Percentiles rank a stretch among this genome's conserved stretches.
These are phyloP conservation scores for Motacilla tschutschensis DNA, from an alignment of 2,113 vertebrate species.

Conservation along the genomic window DNA sequence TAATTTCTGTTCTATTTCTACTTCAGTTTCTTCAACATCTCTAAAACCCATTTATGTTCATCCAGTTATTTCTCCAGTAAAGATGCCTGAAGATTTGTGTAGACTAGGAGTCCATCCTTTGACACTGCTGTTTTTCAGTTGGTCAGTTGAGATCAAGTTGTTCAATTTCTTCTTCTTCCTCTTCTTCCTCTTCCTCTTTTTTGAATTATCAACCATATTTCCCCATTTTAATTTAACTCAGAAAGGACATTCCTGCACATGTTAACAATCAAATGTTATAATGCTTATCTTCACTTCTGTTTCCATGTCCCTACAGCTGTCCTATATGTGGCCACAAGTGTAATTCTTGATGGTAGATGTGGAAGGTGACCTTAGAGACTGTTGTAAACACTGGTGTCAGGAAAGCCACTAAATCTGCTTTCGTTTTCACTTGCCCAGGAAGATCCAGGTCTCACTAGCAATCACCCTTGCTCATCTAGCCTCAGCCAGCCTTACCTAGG, in stretches of 20 bases:
- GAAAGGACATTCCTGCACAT: not conserved
- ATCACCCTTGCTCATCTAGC: not conserved
- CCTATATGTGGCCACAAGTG: rapidly evolving
- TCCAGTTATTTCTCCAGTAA: not conserved
- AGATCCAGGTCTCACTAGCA: not conserved
- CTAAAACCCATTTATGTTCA: not conserved
- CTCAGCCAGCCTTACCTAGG: not conserved
- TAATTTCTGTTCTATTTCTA: not conserved
- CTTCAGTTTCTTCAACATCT: not conserved
- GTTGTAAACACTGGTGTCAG: not conserved
- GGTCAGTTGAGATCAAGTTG: not conserved
- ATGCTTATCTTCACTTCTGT: not conserved
- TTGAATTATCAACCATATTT: rapidly evolving
- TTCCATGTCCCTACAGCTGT: not conserved
- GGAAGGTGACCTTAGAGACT: not conserved
- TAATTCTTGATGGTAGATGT: not conserved
- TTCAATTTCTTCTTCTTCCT: not conserved
- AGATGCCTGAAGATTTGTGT: not conserved
- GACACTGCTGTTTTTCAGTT: not conserved
- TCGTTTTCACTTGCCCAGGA: not conserved
- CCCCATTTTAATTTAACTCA: not conserved
- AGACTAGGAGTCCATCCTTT: not conserved
- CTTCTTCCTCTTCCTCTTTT: not conserved
- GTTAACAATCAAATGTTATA: not conserved
- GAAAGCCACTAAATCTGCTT: not conserved